A percentile compares a stretch with the other conserved stretches of the same genome.
These are phyloP conservation scores for Macrotis lagotis DNA, from an alignment of 2,113 vertebrate genomes.

Conservation along the genomic window DNA sequence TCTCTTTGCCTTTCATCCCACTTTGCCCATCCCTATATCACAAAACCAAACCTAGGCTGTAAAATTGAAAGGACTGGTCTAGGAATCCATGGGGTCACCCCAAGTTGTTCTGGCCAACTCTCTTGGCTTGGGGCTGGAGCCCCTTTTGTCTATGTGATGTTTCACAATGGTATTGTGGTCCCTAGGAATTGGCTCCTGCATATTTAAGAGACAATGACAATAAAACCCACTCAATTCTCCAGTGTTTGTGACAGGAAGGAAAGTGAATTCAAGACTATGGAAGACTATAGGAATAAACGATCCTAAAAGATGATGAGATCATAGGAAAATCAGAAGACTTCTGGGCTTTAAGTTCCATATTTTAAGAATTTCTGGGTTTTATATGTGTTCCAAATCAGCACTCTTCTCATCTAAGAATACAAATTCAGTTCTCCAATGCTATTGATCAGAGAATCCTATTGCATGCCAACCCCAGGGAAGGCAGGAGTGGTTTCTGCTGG, in stretches of 20 bases:
- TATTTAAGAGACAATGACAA: not conserved
- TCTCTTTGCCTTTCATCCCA: too few species aligned
- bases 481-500: not conserved
- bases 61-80: not conserved
- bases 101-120: not conserved
- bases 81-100: not conserved
- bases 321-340: constrained; percentile 19
- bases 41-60: not conserved
- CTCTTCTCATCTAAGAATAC: not conserved
- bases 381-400: constrained; percentile 23
- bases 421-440: constrained; percentile 30
- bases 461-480: not conserved
- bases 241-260: constrained; percentile 1
- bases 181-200: not conserved
- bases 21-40: not conserved
- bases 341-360: not conserved
- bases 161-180: not conserved
- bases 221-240: not conserved
- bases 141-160: not conserved
- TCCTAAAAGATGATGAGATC: constrained; percentile 35
- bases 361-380: not conserved
- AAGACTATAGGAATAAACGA: constrained; percentile 37
- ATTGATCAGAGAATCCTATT: not conserved
- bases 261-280: constrained; percentile 12
- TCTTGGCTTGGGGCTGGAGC: not conserved